Evolutionary conservation across 2,113 vertebrate species (phyloP), one percentile per base, ranked within the genome.

Genomic region (Carassius gibelio): DNA sequence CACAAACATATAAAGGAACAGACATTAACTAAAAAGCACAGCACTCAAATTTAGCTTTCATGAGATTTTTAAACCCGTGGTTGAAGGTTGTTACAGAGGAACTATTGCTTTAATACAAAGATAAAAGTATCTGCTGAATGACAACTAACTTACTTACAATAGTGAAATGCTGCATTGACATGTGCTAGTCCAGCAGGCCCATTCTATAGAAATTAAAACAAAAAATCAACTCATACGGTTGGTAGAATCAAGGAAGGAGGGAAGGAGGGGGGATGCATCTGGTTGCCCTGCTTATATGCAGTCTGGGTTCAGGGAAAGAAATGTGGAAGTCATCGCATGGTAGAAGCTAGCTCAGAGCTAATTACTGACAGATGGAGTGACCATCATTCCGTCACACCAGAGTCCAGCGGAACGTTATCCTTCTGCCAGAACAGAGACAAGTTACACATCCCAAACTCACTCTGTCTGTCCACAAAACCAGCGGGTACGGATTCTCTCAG

Each of bases 341-440:
- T 85, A 88, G 80, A 88, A 91, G 89, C 85, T 88, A 90, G 89
- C 91, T 87, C 84, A 87, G 79, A 90, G 84, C 91, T 92, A 94
- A 95, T 94, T 93, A 94, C 89, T 90, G 90, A 91, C 94, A 95
- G 95, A 95, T 95, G 94, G 93, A 90, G 90, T 88, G 92, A 92
- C 90, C 91, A 93, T 90, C 92, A 92, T 92, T 91, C 90, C 90
- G 90, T 88, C 82, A 82, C 82, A 78, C 26, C 90, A 90, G 92
- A 90, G 82, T 81, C 30, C 80, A 91, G 91, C 81, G 90, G 89
- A 93, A 92, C 89, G 87, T 89, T 88, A 88, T 91, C 93, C 93
- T 92, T 93, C 93, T 94, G 94, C 87, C 90, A 92, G 85, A 62
- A 71, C 85, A 91, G 88, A 88, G 75, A 66, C 88, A 74, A 7